Evolutionary conservation across 1,140 invertebrate species (phyloP).

Genomic region (Goniozus legneri): DNA sequence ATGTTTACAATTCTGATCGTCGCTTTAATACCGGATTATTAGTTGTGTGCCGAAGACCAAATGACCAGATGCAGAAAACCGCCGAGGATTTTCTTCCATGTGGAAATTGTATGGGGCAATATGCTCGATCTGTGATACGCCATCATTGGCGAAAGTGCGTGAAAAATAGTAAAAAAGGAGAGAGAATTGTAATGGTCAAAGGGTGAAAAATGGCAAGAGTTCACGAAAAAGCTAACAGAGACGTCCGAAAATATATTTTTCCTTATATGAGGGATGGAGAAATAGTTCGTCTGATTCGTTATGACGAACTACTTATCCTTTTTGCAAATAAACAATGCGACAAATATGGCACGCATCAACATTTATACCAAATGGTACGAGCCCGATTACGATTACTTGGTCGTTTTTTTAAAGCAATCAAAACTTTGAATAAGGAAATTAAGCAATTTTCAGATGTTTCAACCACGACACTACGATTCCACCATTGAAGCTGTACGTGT

Average conservation of each 20-base stretch:
- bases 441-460: slow-evolving; percentile 12
- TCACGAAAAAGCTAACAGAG: slow-evolving; percentile 8
- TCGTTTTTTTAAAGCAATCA: slow-evolving; percentile 9
- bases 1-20: slow-evolving; percentile 10
- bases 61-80: not conserved
- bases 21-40: slow-evolving; percentile 9
- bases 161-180: not conserved
- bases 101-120: slow-evolving; percentile 13
- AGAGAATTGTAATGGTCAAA: slow-evolving; percentile 3
- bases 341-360: slow-evolving; percentile 6
- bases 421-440: slow-evolving; percentile 3
- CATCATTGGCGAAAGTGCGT: slow-evolving; percentile 12
- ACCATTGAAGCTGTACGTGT: slow-evolving; percentile 7
- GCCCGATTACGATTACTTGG: slow-evolving; percentile 9
- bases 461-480: slow-evolving; percentile 14
- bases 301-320: slow-evolving; percentile 13
- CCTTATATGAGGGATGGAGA: slow-evolving; percentile 15
- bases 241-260: slow-evolving; percentile 7
- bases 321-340: slow-evolving; percentile 18
- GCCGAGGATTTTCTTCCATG: slow-evolving; percentile 12
- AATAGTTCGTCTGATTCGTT: slow-evolving; percentile 11
- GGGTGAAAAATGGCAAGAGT: slow-evolving; percentile 4
- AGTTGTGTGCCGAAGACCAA: slow-evolving; percentile 13
- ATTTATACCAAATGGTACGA: slow-evolving; percentile 15
- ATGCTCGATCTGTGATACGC: slow-evolving; percentile 7